These are phyloP conservation scores for Caenorhabditis japonica DNA, from an alignment of 2,888 invertebrate species.

Conservation along the genomic window DNA sequence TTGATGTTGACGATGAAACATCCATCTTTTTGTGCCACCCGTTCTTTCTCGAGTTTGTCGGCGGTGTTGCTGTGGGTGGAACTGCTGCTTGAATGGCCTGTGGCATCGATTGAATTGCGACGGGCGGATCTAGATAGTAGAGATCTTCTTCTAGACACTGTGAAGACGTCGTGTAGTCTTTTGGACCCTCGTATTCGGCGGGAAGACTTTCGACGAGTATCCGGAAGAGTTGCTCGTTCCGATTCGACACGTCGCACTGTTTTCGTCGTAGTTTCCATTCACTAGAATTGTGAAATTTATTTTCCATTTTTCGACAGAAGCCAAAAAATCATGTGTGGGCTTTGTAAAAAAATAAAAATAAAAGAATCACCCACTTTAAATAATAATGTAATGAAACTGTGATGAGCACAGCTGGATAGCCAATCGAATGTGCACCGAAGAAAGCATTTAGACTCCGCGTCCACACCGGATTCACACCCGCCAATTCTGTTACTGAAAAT, in stretches of 20 bases:
- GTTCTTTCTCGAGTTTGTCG: conserved; percentile 32
- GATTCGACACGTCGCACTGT: conserved; percentile 92
- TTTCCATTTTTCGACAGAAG: no score
- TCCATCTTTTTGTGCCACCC: conserved; percentile 26
- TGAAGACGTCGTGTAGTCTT: conserved; percentile 50
- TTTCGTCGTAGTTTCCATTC: conserved; percentile 78
- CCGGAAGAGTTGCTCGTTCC: conserved; percentile 67
- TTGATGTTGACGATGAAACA: background rate
- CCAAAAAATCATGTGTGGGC: no score
- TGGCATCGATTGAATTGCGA: conserved; percentile 2
- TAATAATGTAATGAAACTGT: conserved; percentile 61
- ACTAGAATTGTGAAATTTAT: conserved; percentile 46
- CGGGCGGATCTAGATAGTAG: conserved; percentile 33
- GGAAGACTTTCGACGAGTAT: conserved; percentile 73
- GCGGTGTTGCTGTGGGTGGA: conserved; percentile 22
- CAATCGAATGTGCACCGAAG: conserved; percentile 83
- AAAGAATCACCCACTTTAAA: conserved; percentile 59
- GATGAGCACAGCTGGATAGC: conserved; percentile 93
- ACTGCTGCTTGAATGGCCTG: conserved; percentile 23
- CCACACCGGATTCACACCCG: conserved; percentile 33
- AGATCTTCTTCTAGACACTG: conserved; percentile 41
- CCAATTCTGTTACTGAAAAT: conserved; percentile 37
- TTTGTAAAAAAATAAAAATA: conserved; percentile 10
- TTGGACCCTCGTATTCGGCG: conserved; percentile 69
- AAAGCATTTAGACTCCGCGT: conserved; percentile 61